A percentile compares a stretch with the other conserved stretches of the same genome.
phyloP scores from a whole-genome alignment of 2,888 invertebrate genomes.

The Microchrysa polita region DNA sequence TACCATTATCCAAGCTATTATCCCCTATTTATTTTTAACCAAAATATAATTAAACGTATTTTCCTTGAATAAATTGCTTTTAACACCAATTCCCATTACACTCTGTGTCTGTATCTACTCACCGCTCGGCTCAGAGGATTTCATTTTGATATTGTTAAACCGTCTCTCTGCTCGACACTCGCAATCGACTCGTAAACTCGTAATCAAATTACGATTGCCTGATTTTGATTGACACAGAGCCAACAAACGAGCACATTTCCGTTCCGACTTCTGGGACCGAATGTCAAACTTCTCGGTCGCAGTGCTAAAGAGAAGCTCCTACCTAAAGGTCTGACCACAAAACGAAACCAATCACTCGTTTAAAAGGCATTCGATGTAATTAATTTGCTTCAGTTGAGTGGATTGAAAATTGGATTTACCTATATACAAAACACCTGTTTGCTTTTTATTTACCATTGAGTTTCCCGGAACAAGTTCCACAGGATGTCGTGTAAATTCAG shows the following conservation, averaged over 20 bases:
- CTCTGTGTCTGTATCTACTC: too few relatives aligned
- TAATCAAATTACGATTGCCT: conserved; percentile 10
- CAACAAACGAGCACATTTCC: background rate
- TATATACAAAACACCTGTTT: conserved; percentile 18
- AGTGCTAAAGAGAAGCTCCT: too few relatives aligned
- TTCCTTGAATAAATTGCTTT: background rate
- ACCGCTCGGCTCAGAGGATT: background rate
- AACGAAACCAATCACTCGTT: conserved; percentile 1
- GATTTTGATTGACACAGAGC: conserved; percentile 16
- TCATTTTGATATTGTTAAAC: background rate
- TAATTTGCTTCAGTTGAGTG: conserved; percentile 17
- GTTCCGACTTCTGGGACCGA: too few relatives aligned
- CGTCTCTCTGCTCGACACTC: too few relatives aligned
- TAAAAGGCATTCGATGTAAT: conserved; percentile 34
- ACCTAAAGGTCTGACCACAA: background rate
- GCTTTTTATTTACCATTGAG: background rate
- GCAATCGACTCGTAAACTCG: background rate
- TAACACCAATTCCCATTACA: background rate
- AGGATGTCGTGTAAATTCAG: too few relatives aligned
- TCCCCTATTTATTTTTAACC: too few relatives aligned
- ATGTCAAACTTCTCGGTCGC: too few relatives aligned
- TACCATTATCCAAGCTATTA: too few relatives aligned
- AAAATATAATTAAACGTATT: too few relatives aligned
- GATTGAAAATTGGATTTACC: conserved; percentile 15
- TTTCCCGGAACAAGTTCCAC: too few relatives aligned